Evolutionary conservation across 2,113 vertebrate genomes (phyloP).

Genomic region (Uropsilus gracilis): DNA sequence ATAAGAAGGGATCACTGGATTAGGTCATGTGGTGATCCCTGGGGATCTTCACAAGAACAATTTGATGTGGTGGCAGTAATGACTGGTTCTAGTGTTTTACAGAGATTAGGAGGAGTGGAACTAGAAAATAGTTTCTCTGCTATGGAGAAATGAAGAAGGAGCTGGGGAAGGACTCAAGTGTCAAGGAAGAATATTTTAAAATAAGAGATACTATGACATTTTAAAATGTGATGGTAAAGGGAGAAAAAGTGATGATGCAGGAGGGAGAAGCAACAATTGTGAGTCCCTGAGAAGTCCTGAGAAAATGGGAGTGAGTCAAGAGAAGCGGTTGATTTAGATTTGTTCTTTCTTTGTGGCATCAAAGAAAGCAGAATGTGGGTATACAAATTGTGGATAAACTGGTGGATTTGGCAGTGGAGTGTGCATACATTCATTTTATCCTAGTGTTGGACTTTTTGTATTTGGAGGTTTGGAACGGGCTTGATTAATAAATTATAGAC

Average conservation of each 20-base stretch:
- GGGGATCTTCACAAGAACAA: background rate
- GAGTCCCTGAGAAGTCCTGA: background rate
- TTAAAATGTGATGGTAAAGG: background rate
- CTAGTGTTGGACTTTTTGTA: background rate
- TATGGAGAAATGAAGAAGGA: background rate
- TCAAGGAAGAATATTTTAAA: background rate
- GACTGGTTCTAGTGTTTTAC: background rate
- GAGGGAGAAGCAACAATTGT: background rate
- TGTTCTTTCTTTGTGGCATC: background rate
- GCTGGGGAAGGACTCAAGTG: background rate
- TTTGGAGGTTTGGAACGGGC: background rate
- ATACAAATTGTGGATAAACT: background rate
- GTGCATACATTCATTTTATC: background rate
- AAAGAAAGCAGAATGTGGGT: background rate
- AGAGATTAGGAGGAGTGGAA: background rate
- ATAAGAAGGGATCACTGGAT: background rate
- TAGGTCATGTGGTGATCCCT: background rate
- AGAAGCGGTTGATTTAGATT: background rate
- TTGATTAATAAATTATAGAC: background rate
- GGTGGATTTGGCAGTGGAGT: background rate
- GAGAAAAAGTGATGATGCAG: background rate
- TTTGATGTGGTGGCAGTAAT: background rate
- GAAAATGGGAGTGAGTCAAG: background rate
- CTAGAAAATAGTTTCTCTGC: background rate
- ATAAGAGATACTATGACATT: background rate